Conservation (phyloP, 2,113 vertebrate genomes). For the Acrocephalus kingi region DNA sequence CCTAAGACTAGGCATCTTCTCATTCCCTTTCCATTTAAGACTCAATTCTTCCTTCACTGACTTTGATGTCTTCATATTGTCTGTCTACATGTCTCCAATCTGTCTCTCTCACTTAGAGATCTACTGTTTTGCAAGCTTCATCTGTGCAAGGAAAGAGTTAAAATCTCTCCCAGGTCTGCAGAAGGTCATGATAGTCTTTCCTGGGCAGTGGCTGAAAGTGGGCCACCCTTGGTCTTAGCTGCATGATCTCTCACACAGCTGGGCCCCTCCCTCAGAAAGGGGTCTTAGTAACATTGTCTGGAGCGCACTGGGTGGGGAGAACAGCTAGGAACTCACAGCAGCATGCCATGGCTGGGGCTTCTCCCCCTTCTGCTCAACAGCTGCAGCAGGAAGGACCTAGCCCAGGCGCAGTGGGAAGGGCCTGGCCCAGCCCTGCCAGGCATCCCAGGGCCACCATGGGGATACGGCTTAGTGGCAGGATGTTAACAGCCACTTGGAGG, state of each 20-base stretch:
- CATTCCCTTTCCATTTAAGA: neutral
- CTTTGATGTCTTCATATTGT: neutral
- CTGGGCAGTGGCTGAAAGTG: neutral
- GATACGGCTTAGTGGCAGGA: neutral
- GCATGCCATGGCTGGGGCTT: neutral
- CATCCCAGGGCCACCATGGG: neutral
- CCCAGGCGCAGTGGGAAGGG: too few species aligned
- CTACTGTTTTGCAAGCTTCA: neutral
- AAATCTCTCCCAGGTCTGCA: neutral
- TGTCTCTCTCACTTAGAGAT: neutral
- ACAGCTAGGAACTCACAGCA: neutral
- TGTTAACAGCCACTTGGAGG: neutral
- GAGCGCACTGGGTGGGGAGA: neutral
- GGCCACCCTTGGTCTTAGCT: neutral
- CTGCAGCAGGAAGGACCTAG: neutral
- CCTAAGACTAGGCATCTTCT: neutral
- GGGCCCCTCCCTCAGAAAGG: neutral
- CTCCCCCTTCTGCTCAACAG: neutral
- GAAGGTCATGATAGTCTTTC: neutral
- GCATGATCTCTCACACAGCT: neutral
- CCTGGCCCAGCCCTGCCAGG: neutral
- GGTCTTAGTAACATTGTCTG: neutral
- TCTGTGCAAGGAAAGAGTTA: neutral
- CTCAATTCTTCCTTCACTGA: neutral
- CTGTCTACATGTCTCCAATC: neutral